Conservation (phyloP, 2,797 vertebrate genomes). For the Malacoraja senta region DNA sequence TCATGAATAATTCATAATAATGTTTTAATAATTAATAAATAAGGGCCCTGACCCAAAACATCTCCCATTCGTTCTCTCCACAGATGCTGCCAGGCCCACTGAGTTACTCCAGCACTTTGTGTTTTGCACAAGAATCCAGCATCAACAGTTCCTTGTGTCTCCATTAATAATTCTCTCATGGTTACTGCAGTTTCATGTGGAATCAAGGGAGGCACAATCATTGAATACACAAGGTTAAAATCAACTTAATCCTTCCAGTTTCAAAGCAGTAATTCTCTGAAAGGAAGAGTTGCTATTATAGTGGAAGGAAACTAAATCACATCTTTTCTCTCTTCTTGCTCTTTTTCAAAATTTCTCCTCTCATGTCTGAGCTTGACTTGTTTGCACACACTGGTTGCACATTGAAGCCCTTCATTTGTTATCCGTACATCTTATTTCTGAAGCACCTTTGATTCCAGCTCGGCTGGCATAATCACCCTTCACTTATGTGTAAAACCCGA, state of each 20-base stretch:
- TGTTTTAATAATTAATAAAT: no score
- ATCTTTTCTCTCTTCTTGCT: background rate
- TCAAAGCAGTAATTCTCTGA: background rate
- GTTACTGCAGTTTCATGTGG: background rate
- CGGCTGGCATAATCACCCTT: background rate
- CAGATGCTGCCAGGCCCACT: no score
- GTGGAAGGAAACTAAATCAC: background rate
- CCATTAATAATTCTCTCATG: background rate
- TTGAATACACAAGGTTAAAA: background rate
- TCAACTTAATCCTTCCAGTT: background rate
- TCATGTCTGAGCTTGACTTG: background rate
- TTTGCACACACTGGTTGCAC: background rate
- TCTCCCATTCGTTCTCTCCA: no score
- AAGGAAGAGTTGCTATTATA: background rate
- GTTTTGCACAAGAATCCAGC: no score
- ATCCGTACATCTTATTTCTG: background rate
- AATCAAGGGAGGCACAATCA: background rate
- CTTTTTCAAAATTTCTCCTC: background rate
- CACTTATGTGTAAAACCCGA: background rate
- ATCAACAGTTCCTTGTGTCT: no score
- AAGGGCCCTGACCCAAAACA: no score
- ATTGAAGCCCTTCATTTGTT: background rate
- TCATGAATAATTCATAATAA: no score
- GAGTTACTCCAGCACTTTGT: no score
- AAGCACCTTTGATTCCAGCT: background rate